Base-by-base conservation (phyloP, 2,113 vertebrate genomes). In the Caracal caracal region DNA sequence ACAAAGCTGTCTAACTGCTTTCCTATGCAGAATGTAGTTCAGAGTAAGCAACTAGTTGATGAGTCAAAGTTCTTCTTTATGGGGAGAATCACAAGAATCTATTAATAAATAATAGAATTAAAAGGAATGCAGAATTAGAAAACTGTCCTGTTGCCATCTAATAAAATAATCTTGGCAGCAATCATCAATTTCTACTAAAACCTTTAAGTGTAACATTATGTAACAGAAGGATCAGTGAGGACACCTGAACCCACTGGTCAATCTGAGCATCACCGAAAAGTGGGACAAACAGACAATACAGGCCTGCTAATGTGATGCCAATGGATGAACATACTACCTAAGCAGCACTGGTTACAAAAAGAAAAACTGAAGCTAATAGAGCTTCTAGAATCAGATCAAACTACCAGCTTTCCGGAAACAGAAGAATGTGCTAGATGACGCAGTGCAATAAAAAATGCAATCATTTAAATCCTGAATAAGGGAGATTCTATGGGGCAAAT, bases 121-220 rank as follows among this genome's bases (percentile, higher is more conserved):
- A 85, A 78, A 5, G 5, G 68, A 84, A 89, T 49, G 30, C 0
- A 93, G 61, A 83, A 70, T 80, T 63, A 70, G 47, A 70, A 92
- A 93, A 89, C 37, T 33, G 51, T 43, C 71, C 83, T 80, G 66
- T 17, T 47, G 35, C 49, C 68, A 83, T 59, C 86, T 71, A 43
- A 53, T 51, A 71, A 93, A 78, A 93, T 66, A 56, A 89, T 68
- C 40, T 68, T 76, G 28, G 90, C 37, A 88, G 65, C 33, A 68
- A 76, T 40, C 78, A 93, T 59, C 33, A 68, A n/a, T 3, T 88
- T 84, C 66, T 88, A 56, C 78, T 88, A 83, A 88, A 90, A 88
- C 24, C 78, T 68, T 53, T 88, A 49, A 35, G 35, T 47, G 15
- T 75, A 75, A 84, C 33, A 40, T 9, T 43, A 59, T 6, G 24